These are phyloP conservation scores for Cataglyphis albicans DNA, from an alignment of 2,888 invertebrate species.

Conservation along the genomic window DNA sequence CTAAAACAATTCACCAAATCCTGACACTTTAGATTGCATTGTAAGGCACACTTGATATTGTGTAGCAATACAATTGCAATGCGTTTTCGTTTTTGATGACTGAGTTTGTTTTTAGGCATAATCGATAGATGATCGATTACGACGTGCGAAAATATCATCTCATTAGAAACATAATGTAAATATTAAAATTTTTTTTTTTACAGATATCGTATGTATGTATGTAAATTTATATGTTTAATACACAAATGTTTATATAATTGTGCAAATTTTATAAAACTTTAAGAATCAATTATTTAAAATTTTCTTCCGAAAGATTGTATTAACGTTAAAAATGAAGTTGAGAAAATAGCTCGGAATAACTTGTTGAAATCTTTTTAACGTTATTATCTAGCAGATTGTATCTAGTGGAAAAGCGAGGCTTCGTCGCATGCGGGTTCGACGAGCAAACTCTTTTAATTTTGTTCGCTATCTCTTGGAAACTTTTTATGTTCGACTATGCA, in stretches of 20 bases:
- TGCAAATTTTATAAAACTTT: background rate
- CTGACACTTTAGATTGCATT: constrained; percentile 29
- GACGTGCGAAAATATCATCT: constrained; percentile 1
- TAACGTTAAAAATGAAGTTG: constrained; percentile 22
- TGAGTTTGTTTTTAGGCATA: background rate
- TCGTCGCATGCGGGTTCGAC: background rate
- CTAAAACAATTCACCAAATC: constrained; percentile 47
- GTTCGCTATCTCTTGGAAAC: constrained; percentile 21
- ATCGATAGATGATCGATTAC: background rate
- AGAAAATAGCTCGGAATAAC: background rate
- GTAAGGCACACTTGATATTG: constrained; percentile 20
- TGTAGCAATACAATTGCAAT: constrained; percentile 18
- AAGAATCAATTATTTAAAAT: constrained; percentile 17
- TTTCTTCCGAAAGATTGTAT: background rate
- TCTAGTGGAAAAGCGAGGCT: background rate
- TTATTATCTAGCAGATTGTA: constrained; percentile 25
- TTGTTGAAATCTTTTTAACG: constrained; percentile 21
- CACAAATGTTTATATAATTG: background rate
- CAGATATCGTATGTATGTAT: background rate
- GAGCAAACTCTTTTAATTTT: constrained; percentile 37
- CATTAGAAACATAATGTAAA: background rate
- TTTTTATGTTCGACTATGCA: background rate
- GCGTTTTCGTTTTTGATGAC: constrained; percentile 7
- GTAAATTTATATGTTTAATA: background rate
- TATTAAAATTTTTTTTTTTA: background rate